A percentile compares a stretch with the other conserved stretches of the same genome.
Evolutionary conservation across 30 jellyfish, hydroid and myxozoan species (phyloP).

Genomic region (Hydractinia echinata): DNA sequence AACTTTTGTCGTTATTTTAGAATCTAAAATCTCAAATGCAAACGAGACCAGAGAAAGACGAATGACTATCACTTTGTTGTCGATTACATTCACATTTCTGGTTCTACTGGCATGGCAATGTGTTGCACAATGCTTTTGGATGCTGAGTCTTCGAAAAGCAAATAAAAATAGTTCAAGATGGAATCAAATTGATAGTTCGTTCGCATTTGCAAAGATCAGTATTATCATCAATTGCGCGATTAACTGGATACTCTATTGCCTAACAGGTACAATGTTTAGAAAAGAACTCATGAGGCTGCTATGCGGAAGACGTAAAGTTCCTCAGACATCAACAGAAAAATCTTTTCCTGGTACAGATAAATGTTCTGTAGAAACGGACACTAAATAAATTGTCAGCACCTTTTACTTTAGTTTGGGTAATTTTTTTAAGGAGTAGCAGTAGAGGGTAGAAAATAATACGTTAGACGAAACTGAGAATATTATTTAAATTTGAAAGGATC

Average conservation of each 20-base stretch:
- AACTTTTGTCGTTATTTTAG: too few species aligned
- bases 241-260: conserved; percentile 58
- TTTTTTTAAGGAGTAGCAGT: too few species aligned
- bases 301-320: too few species aligned
- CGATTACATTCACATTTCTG: conserved; percentile 55
- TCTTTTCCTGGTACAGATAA: too few species aligned
- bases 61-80: conserved; percentile 41
- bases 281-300: conserved; percentile 42
- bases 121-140: conserved; percentile 61
- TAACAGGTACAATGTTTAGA: conserved; percentile 57
- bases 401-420: too few species aligned
- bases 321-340: too few species aligned
- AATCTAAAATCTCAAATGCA: background rate
- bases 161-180: conserved; percentile 9
- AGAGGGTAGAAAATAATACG: too few species aligned
- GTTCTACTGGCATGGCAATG: conserved; percentile 78
- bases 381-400: too few species aligned
- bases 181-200: conserved; percentile 47
- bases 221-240: conserved; percentile 68
- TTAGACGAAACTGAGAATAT: too few species aligned
- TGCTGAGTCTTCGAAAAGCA: conserved; percentile 57
- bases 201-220: conserved; percentile 67
- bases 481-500: too few species aligned
- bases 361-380: too few species aligned
- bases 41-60: conserved; percentile 50